Percentiles rank a stretch among this genome's conserved stretches.
Conservation (phyloP, 2,888 invertebrate species). For the Sminthurinus aureus region DNA sequence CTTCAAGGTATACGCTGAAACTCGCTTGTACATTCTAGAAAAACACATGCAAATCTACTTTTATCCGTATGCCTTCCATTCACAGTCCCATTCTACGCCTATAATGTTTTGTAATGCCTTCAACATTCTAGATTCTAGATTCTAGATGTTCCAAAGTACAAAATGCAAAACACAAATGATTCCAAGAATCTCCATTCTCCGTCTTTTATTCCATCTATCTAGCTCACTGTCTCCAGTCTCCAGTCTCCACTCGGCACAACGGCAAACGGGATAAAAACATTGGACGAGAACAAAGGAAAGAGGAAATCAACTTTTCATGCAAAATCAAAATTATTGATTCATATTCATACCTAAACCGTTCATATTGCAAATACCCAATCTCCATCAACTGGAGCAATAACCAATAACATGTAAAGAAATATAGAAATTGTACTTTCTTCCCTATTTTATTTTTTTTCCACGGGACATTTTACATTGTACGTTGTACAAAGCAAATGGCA, state of each 20-base stretch:
- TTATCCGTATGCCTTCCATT: background rate
- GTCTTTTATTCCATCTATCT: background rate
- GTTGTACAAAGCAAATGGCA: no score
- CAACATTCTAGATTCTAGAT: no score
- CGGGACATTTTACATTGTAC: no score
- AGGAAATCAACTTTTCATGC: constrained; percentile 1
- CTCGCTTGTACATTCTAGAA: no score
- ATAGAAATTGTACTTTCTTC: no score
- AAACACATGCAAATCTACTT: no score
- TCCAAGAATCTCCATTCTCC: background rate
- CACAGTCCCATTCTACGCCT: background rate
- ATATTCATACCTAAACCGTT: background rate
- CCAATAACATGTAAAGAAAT: no score
- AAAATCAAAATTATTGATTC: constrained; percentile 33
- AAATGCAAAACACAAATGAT: constrained; percentile 2
- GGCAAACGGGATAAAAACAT: background rate
- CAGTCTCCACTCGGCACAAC: background rate
- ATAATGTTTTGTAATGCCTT: background rate
- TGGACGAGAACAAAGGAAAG: background rate
- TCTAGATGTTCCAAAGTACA: background rate
- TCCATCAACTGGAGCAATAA: no score
- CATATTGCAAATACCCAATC: no score
- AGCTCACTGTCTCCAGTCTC: background rate
- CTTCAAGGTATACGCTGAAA: background rate
- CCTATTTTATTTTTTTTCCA: no score